Percentiles rank a stretch among this genome's conserved stretches.
These are phyloP conservation scores for Lepidothrix coronata DNA, from an alignment of 2,113 vertebrate species.

Conservation along the genomic window DNA sequence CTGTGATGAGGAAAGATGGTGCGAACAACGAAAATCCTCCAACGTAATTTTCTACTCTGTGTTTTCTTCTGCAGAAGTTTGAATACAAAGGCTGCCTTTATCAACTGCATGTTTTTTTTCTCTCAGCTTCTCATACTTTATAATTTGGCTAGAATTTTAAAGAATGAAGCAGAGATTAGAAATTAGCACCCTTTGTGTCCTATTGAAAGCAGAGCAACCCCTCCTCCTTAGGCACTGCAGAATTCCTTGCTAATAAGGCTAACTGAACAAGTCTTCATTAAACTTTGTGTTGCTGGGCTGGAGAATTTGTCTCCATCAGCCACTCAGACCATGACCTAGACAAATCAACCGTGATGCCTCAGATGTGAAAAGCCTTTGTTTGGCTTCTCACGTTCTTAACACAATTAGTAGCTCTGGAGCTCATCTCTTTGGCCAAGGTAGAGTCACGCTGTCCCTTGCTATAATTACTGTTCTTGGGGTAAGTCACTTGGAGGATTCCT, in stretches of 20 bases:
- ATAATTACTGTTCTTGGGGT: neutral
- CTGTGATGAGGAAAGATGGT: neutral
- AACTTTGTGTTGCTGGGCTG: conserved; percentile 12
- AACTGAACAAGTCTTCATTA: conserved; percentile 64
- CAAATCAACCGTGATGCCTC: conserved; percentile 32
- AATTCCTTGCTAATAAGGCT: conserved; percentile 56
- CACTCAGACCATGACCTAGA: conserved; percentile 4
- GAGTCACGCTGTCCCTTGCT: neutral
- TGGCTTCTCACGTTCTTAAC: neutral
- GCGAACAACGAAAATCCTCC: neutral
- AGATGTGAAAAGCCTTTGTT: conserved; percentile 53
- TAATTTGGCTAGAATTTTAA: conserved; percentile 43
- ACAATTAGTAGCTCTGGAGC: conserved; percentile 36
- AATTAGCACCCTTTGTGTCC: conserved; percentile 56
- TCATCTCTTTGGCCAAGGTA: neutral
- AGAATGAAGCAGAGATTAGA: conserved; percentile 22
- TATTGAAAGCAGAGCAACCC: conserved; percentile 20
- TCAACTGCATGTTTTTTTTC: neutral
- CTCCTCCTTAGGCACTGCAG: neutral
- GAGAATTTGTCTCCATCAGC: neutral
- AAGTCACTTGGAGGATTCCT: neutral
- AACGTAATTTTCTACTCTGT: neutral
- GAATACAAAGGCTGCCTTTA: conserved; percentile 19
- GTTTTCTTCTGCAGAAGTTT: neutral
- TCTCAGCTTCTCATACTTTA: neutral